Conservation (phyloP, 2,113 vertebrate genomes). For the Pomatostomus ruficeps region DNA sequence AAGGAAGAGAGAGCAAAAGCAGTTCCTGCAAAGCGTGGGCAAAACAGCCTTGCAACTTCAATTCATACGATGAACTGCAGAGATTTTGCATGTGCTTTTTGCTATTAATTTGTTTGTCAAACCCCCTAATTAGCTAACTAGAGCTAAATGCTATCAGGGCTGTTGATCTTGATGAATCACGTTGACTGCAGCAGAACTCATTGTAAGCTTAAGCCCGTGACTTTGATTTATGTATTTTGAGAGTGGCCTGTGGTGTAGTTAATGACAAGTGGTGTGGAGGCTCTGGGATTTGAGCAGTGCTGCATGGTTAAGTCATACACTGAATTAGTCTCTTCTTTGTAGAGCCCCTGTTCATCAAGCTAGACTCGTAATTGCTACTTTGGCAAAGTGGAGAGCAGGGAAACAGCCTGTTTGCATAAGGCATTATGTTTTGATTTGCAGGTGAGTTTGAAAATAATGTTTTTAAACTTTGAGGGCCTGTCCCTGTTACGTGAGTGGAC, state of each 20-base stretch:
- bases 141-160: neutral
- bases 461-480: neutral
- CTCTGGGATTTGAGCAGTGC: neutral
- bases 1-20: constrained; percentile 31
- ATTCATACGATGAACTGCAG: neutral
- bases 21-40: neutral
- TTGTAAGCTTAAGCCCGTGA: neutral
- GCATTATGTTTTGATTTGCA: neutral
- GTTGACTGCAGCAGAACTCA: neutral
- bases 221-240: constrained; percentile 7
- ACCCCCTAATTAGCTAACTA: neutral
- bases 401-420: neutral
- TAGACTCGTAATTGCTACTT: neutral
- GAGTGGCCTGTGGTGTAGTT: neutral
- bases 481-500: neutral
- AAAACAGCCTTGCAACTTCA: neutral
- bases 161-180: neutral
- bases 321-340: neutral
- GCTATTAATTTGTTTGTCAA: neutral
- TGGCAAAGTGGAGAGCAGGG: neutral
- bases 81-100: neutral
- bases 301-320: neutral
- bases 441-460: neutral
- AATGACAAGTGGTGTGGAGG: neutral
- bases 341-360: neutral